Evolutionary conservation across 2,888 invertebrate species (phyloP).

Genomic region (Spisula subtruncata): DNA sequence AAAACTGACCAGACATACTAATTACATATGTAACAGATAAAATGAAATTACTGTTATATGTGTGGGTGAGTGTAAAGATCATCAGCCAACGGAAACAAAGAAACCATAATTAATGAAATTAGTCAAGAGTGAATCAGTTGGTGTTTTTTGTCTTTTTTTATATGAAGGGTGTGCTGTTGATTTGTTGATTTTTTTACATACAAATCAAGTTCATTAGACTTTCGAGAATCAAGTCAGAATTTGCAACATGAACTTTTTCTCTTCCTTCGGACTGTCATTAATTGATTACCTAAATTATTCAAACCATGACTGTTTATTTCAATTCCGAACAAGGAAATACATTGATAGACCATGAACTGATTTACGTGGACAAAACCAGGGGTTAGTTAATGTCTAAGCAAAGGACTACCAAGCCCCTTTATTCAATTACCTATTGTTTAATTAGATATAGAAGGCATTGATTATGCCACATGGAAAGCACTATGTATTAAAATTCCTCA

Average conservation of each 20-base stretch:
- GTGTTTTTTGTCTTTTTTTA: background rate
- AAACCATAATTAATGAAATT: background rate
- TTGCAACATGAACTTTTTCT: background rate
- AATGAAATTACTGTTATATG: background rate
- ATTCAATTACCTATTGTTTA: too few relatives aligned
- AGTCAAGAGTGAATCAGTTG: background rate
- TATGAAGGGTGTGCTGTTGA: background rate
- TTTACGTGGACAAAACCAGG: background rate
- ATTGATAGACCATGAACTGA: background rate
- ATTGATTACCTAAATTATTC: background rate
- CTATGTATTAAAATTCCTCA: too few relatives aligned
- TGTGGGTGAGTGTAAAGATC: background rate
- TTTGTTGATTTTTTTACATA: background rate
- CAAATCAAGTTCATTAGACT: background rate
- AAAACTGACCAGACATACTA: background rate
- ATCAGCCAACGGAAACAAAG: background rate
- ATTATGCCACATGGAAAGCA: too few relatives aligned
- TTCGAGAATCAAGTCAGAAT: background rate
- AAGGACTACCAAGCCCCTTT: too few relatives aligned
- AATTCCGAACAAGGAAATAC: background rate
- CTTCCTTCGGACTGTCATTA: background rate
- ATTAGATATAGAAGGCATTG: too few relatives aligned
- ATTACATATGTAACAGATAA: background rate
- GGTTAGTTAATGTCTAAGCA: too few relatives aligned
- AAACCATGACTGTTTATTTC: background rate